Conservation (phyloP, 2,888 invertebrate species). For the Philonicus albiceps region DNA sequence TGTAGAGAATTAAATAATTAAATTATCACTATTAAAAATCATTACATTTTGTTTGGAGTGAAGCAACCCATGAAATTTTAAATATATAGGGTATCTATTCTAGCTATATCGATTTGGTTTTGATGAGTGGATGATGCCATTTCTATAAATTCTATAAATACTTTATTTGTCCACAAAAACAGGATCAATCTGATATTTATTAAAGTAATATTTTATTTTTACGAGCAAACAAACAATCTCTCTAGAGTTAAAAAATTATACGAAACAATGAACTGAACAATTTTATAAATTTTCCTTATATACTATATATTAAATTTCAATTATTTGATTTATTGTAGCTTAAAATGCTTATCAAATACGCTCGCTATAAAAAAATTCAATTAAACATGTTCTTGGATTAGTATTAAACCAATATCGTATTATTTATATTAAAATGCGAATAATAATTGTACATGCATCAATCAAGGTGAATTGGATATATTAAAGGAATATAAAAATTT, state of each 20-base stretch:
- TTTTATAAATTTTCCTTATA: not conserved
- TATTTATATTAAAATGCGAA: not conserved
- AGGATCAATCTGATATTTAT: no score
- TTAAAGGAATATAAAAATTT: not conserved
- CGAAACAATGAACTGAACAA: not conserved
- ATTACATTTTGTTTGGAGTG: no score
- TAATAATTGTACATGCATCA: not conserved
- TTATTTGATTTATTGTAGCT: not conserved
- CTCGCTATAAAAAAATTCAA: not conserved
- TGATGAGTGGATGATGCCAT: no score
- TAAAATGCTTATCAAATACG: not conserved
- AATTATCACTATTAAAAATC: no score
- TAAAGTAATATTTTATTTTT: no score
- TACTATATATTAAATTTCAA: not conserved
- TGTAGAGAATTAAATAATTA: no score
- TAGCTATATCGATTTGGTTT: no score
- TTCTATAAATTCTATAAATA: no score
- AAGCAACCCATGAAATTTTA: no score
- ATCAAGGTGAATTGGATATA: not conserved
- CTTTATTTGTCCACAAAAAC: no score
- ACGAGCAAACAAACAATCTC: no score
- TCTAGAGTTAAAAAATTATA: not conserved
- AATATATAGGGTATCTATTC: no score
- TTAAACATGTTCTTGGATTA: not conserved
- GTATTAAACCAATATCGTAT: not conserved